These are phyloP conservation scores for Hydropotes inermis DNA, from an alignment of 2,113 vertebrate species.

Conservation along the genomic window DNA sequence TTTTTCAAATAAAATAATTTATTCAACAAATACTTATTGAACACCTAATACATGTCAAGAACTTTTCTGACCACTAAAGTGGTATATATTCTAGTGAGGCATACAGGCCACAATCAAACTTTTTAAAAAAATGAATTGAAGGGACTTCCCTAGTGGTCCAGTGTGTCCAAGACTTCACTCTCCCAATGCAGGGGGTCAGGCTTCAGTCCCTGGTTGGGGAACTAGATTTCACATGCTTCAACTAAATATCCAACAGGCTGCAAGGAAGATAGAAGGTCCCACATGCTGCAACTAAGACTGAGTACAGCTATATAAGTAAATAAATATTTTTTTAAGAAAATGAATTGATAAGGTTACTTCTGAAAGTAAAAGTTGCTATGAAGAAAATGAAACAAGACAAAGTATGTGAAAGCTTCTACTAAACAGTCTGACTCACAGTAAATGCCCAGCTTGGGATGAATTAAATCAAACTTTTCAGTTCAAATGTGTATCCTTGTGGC, in stretches of 20 bases:
- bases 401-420: not conserved
- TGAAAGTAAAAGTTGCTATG: not conserved
- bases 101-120: not conserved
- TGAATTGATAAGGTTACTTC: not conserved
- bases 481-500: accelerated
- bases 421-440: not conserved
- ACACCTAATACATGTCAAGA: not conserved
- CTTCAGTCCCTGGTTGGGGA: not conserved
- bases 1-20: not conserved
- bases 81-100: not conserved
- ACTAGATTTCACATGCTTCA: not conserved
- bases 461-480: not conserved
- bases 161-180: not conserved
- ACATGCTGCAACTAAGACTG: not conserved
- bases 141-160: not conserved
- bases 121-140: not conserved
- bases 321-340: not conserved
- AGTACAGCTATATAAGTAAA: not conserved
- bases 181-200: not conserved
- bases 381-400: not conserved
- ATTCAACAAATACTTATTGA: not conserved
- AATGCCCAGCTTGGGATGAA: not conserved
- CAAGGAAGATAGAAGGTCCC: not conserved
- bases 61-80: not conserved
- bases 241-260: not conserved